A percentile compares a stretch with the other conserved stretches of the same genome.
Evolutionary conservation across 1,140 invertebrate genomes (phyloP).

Genomic region (Cepaea nemoralis): DNA sequence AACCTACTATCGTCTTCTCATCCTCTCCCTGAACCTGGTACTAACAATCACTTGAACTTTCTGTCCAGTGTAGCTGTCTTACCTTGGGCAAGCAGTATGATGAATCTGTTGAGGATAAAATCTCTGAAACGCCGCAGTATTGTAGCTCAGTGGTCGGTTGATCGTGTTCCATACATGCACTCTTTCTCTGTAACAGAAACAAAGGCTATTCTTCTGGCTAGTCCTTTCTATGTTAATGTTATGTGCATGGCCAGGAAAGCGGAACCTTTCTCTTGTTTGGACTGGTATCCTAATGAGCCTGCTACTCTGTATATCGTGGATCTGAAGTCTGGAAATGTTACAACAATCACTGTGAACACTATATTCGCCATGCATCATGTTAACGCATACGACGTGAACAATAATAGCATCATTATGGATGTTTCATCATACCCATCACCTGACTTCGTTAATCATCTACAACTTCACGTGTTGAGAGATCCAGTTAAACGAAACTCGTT

Average conservation of each 20-base stretch:
- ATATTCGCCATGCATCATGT: constrained; percentile 65
- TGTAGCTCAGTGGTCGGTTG: constrained; percentile 55
- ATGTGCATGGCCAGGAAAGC: constrained; percentile 51
- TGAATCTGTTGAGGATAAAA: constrained; percentile 56
- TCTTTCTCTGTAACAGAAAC: constrained; percentile 62
- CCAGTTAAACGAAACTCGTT: constrained; percentile 47
- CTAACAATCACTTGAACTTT: constrained; percentile 54
- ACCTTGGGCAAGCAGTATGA: constrained; percentile 46
- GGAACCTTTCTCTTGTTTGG: constrained; percentile 54
- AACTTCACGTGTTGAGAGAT: constrained; percentile 51
- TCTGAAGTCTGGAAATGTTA: constrained; percentile 52
- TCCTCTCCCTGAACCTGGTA: constrained; percentile 58
- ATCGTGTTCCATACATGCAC: constrained; percentile 64
- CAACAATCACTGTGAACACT: constrained; percentile 48
- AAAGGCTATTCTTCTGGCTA: constrained; percentile 60
- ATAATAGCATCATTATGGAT: constrained; percentile 57
- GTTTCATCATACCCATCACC: constrained; percentile 56
- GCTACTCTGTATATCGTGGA: constrained; percentile 56
- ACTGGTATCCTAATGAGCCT: constrained; percentile 51
- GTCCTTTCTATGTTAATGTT: constrained; percentile 61
- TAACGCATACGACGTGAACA: constrained; percentile 62
- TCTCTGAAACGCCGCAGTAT: constrained; percentile 50
- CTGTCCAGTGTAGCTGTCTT: constrained; percentile 54
- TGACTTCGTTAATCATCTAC: constrained; percentile 51
- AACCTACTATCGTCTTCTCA: constrained; percentile 61